phyloP scores from a whole-genome alignment of 2,113 vertebrate species.

The Mustelus asterias region DNA sequence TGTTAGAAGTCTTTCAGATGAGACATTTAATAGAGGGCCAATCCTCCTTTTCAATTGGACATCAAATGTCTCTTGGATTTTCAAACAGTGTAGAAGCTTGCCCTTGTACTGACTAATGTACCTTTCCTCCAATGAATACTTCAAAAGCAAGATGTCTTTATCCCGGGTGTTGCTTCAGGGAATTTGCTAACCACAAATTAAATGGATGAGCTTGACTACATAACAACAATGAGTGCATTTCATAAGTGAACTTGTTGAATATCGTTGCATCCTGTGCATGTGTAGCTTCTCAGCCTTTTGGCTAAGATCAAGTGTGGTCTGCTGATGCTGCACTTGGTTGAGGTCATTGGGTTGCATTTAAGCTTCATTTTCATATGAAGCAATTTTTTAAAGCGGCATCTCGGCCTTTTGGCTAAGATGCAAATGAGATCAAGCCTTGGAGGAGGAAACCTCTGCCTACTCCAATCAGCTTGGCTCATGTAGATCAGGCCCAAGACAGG shows the following conservation, averaged over 20 bases:
- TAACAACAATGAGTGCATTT: neutral
- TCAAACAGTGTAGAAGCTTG: neutral
- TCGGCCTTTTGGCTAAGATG: no score
- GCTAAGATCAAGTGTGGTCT: no score
- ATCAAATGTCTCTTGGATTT: neutral
- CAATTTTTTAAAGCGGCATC: no score
- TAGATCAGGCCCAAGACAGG: no score
- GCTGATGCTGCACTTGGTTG: no score
- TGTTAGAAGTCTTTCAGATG: neutral
- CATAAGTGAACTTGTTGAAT: neutral
- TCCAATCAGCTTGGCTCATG: no score
- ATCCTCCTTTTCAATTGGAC: neutral
- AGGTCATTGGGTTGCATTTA: no score
- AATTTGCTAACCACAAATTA: neutral
- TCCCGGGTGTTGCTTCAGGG: neutral
- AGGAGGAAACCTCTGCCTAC: no score
- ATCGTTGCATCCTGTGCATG: no score
- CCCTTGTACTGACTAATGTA: neutral
- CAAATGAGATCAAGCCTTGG: no score
- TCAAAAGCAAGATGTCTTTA: neutral
- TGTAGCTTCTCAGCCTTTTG: no score
- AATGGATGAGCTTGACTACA: neutral
- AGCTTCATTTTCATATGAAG: no score
- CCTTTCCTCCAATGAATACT: neutral
- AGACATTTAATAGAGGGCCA: neutral